Percentiles rank a stretch among this genome's conserved stretches.
phyloP scores from a whole-genome alignment of 2,888 invertebrate species.

The Caenorhabditis zanzibari region DNA sequence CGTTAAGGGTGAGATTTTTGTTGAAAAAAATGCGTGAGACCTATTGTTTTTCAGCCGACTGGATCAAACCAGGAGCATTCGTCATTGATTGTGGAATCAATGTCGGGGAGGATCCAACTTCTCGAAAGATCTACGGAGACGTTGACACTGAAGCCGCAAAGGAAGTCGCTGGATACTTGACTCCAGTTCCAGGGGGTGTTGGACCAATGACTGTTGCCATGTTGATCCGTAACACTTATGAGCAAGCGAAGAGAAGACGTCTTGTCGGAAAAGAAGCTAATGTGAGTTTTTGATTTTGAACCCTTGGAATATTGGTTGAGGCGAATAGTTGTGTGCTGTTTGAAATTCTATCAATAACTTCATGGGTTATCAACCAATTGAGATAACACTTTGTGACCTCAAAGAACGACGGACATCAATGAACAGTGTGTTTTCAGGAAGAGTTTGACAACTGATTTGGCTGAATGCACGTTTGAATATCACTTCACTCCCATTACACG shows the following conservation, averaged over 20 bases:
- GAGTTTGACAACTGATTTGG: conserved; percentile 3
- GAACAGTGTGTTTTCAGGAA: conserved; percentile 22
- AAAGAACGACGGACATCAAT: conserved; percentile 32
- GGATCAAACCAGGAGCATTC: conserved; percentile 98
- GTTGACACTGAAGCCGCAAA: conserved; percentile 90
- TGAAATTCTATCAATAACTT: neutral
- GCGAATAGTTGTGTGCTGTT: neutral
- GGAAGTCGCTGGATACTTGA: conserved; percentile 85
- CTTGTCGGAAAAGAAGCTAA: conserved; percentile 57
- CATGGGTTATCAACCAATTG: neutral
- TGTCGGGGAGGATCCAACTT: conserved; percentile 82
- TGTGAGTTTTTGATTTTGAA: conserved; percentile 12
- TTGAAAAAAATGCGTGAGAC: no score
- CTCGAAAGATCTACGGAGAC: conserved; percentile 89
- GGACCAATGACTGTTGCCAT: conserved; percentile 99
- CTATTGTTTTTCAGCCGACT: conserved; percentile 85
- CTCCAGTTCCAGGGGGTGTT: conserved; percentile 88
- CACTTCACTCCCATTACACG: neutral
- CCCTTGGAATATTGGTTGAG: conserved; percentile 9
- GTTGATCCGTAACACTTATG: conserved; percentile 90
- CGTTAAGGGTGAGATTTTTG: conserved; percentile 87
- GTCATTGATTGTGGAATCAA: conserved; percentile 99
- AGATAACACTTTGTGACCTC: neutral
- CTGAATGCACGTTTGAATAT: neutral
- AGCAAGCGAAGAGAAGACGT: conserved; percentile 87